Percentiles rank a stretch among this genome's conserved stretches.
Evolutionary conservation across 2,888 invertebrate genomes (phyloP).

Genomic region (Ischnura elegans): DNA sequence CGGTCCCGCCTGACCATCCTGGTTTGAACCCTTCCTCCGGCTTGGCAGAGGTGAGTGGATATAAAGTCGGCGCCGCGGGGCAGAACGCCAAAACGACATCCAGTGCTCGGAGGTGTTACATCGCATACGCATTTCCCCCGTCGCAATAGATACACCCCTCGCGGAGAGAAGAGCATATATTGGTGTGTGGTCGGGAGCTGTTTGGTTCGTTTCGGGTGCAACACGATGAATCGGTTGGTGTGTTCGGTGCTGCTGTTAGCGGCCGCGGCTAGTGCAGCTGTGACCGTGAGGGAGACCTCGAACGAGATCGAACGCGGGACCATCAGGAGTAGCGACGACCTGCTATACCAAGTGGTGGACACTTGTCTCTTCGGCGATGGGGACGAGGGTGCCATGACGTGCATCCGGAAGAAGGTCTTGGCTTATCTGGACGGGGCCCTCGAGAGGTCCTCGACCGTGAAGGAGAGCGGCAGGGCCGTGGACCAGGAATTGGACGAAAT

Average conservation of each 20-base stretch:
- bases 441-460: slow-evolving; percentile 45
- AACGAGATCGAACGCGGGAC: slow-evolving; percentile 44
- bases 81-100: slow-evolving; percentile 34
- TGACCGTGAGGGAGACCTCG: slow-evolving; percentile 32
- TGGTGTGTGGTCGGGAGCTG: neutral
- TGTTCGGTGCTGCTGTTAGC: slow-evolving; percentile 41
- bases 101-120: slow-evolving; percentile 54
- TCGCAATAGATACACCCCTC: neutral
- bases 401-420: slow-evolving; percentile 88
- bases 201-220: slow-evolving; percentile 16
- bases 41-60: neutral
- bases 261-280: slow-evolving; percentile 36
- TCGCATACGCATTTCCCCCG: slow-evolving; percentile 28
- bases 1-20: neutral
- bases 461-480: slow-evolving; percentile 75
- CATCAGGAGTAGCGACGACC: slow-evolving; percentile 57
- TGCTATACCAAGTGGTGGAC: slow-evolving; percentile 59
- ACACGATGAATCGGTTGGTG: slow-evolving; percentile 42
- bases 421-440: slow-evolving; percentile 83
- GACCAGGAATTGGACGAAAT: slow-evolving; percentile 86
- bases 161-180: neutral
- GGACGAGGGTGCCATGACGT: slow-evolving; percentile 83
- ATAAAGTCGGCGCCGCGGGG: slow-evolving; percentile 40
- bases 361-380: slow-evolving; percentile 58
- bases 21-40: neutral